Percentiles rank a stretch among this genome's conserved stretches.
phyloP scores from a whole-genome alignment of 2,113 vertebrate genomes.

The Lepus europaeus region DNA sequence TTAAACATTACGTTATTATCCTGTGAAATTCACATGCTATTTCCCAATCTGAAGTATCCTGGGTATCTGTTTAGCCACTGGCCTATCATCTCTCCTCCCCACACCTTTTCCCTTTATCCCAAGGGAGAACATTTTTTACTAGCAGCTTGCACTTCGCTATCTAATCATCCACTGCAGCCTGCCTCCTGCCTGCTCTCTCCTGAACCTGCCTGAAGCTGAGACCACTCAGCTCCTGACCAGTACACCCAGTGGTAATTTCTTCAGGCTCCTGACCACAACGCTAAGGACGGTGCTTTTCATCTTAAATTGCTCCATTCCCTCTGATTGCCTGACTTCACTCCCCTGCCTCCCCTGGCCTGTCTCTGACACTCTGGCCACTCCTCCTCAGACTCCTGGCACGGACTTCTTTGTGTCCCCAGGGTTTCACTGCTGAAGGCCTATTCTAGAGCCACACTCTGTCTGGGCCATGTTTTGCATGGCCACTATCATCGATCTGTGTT shows the following conservation, averaged over 20 bases:
- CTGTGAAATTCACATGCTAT: not conserved
- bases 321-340: not conserved
- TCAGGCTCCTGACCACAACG: not conserved
- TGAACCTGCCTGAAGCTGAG: not conserved
- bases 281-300: not conserved
- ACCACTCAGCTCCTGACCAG: not conserved
- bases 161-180: not conserved
- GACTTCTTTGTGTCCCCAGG: not conserved
- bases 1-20: not conserved
- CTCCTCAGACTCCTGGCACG: not conserved
- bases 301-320: not conserved
- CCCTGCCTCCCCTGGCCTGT: not conserved
- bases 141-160: not conserved
- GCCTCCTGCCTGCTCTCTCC: not conserved
- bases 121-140: not conserved
- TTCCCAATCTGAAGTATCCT: not conserved
- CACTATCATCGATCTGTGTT: not conserved
- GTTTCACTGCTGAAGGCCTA: not conserved
- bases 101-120: not conserved
- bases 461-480: not conserved
- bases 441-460: not conserved
- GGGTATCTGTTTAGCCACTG: not conserved
- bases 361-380: not conserved
- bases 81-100: not conserved
- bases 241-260: not conserved